Base-by-base conservation (phyloP, 23 tunicate genomes). In the Clavelina lepadiformis region DNA sequence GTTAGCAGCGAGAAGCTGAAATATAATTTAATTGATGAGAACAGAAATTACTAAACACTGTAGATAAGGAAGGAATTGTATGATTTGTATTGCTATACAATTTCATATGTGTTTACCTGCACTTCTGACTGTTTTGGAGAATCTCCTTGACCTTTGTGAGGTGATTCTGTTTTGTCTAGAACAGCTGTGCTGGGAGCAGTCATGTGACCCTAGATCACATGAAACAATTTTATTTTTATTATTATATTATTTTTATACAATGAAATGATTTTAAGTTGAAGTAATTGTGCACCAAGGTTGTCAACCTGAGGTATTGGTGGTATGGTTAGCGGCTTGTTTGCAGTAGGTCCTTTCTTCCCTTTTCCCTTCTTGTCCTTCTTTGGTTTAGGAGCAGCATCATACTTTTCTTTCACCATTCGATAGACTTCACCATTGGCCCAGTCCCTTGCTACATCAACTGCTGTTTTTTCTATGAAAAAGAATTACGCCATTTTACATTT, bases 321-420 rank as follows among this genome's bases (percentile, higher is more conserved):
- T 1, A 81, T 76, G 15, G 85, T 81, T 36, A 89, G 71, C 8
- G 89, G 89, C 54, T 77, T 74, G 41, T 58, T 58, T 6, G 91
- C 69, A 1, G 52, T 56, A 11, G 81, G 75, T 37, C 72, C 73
- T 41, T 68, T 78, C 55, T 75, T 75, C 35, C 72, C 67, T 35
- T 85, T 72, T 67, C 72, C 72, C 30, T 76, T 75, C 25, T 87
- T 80, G 35, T 89, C 89, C 47, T 71, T 75, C 71, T 89, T 89
- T 22, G 89, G 97, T 56, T 89, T 89, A 5, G 97, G 97, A 25
- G 89, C 89, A n/a, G 83, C 83, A 50, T 89, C 97, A 30, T 65
- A 81, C 29, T 73, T 80, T 23, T 89, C 83, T 70, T 89, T 89
- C 0, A 89, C 79, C 82, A 89, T 76, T 37, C 58, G 27, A 52